Percentiles rank a stretch among this genome's conserved stretches.
phyloP scores from a whole-genome alignment of 2,113 vertebrate genomes.

The Ranitomeya imitator region DNA sequence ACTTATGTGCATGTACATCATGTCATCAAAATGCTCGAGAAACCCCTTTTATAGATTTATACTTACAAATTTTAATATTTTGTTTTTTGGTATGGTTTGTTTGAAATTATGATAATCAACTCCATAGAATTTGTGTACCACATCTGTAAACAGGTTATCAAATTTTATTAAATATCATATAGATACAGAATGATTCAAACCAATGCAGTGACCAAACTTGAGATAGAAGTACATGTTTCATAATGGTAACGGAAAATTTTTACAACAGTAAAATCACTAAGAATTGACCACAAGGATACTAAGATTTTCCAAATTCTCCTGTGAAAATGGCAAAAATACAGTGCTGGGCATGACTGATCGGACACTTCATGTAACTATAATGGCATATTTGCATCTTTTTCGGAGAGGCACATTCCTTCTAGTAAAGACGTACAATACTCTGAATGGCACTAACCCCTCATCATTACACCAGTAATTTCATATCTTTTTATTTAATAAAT shows the following conservation, averaged over 20 bases:
- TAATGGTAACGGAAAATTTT: not conserved
- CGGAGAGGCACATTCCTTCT: not conserved
- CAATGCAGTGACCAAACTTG: not conserved
- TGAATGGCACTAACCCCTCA: not conserved
- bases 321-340: not conserved
- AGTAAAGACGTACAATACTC: not conserved
- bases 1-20: too few species aligned
- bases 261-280: conserved; percentile 9
- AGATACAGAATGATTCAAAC: conserved; percentile 12
- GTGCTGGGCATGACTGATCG: not conserved
- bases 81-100: not conserved
- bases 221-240: conserved; percentile 2
- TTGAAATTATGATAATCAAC: not conserved
- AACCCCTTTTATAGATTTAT: too few species aligned
- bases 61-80: not conserved
- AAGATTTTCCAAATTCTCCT: not conserved
- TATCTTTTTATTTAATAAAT: not conserved
- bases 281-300: not conserved
- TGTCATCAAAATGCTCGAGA: too few species aligned
- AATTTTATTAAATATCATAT: conserved; percentile 35
- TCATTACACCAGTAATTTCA: not conserved
- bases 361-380: not conserved
- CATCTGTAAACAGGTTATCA: conserved; percentile 37
- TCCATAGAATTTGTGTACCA: not conserved
- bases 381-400: not conserved